Evolutionary conservation across 2,888 invertebrate genomes (phyloP), one percentile per base, ranked within the genome.

Genomic region (Cataglyphis rosenhaueri): DNA sequence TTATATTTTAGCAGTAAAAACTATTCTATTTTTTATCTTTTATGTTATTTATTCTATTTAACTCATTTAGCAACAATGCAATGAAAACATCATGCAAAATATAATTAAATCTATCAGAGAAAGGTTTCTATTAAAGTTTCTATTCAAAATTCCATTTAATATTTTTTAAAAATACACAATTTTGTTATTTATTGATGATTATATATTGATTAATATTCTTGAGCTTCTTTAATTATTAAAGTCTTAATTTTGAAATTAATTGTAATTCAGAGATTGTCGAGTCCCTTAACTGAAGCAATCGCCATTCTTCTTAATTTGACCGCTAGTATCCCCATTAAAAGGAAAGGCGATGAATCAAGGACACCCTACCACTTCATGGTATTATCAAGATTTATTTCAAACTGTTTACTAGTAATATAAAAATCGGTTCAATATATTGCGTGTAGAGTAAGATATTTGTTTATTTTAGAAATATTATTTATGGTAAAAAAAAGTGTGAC

Each of bases 301-400:
- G 32, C 65, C 65, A 75, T 75, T 75, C 64, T 75, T 75, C 64
- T 75, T 75, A 48, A 75, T 75, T 75, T 75, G 64, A 64, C 35
- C 48, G 62, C 21, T 62, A 48, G 41, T 61, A 74, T 74, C 74
- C 65, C 64, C 75, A 75, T 75, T 75, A 75, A 75, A 64, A 75
- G 75, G 64, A 64, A 75, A 18, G 15, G 18, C 65, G 48, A 64
- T 75, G 75, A 75, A 59, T 75, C 75, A 75, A 35, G 32, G 48
- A 25, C 35, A 64, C 75, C 75, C 75, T 64, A 64, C 21, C 35
- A 48, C 35, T 64, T 35, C 35, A 8, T 21, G 35, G 48, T 48
- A 75, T 75, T 64, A 75, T 75, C 64, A 75, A 75, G 75, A 75
- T 75, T 75, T 75, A 75, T 75, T 75, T 75, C 64, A 74, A 74